These are phyloP conservation scores for Heterotis niloticus DNA, from an alignment of 2,113 vertebrate species.

Conservation along the genomic window DNA sequence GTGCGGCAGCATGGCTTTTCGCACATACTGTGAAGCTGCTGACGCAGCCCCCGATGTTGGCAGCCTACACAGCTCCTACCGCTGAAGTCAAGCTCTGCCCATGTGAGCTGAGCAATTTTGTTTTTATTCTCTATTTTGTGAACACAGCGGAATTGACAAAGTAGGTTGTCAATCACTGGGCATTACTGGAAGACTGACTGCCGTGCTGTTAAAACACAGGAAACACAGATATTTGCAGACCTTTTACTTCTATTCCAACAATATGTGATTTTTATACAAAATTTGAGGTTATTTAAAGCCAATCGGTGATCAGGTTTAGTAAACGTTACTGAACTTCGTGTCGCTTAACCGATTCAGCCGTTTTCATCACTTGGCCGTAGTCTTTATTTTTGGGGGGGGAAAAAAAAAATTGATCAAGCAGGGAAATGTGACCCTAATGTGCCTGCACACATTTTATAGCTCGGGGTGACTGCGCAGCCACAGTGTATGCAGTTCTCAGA, in stretches of 20 bases:
- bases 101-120: not conserved
- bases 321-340: constrained; percentile 10
- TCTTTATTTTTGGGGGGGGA: not conserved
- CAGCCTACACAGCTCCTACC: no score
- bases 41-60: not conserved
- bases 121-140: not conserved
- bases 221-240: no score
- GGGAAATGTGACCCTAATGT: not conserved
- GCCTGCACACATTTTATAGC: not conserved
- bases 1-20: no score
- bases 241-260: not conserved
- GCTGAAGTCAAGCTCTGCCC: not conserved
- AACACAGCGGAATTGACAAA: not conserved
- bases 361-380: no score
- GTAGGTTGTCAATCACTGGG: not conserved
- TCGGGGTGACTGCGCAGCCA: not conserved
- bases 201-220: not conserved
- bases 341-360: no score
- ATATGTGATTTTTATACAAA: not conserved
- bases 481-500: not conserved
- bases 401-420: not conserved
- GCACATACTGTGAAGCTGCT: not conserved
- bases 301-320: not conserved
- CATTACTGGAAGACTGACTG: constrained; percentile 7
- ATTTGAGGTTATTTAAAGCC: not conserved